Evolutionary conservation across 2,113 vertebrate genomes (phyloP), one percentile per base, ranked within the genome.

Genomic region (Conger conger): DNA sequence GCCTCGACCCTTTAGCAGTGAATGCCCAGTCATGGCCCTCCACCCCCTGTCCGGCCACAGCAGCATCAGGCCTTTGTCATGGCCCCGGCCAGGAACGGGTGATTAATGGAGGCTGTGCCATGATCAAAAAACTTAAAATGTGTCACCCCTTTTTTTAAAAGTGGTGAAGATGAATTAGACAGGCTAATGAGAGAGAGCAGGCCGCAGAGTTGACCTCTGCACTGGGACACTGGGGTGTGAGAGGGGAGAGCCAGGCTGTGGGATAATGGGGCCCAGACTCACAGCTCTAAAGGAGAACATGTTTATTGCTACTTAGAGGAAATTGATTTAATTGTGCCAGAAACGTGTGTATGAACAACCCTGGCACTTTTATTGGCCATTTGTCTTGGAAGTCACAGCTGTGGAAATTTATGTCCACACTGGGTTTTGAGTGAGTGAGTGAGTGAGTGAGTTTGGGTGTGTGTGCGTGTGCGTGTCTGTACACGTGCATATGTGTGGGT

Each of bases 281-380:
- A 94, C 94, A 96, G 95, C 96, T 97, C 97, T 97, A 96, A 97
- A 97, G 96, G 96, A 95, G 96, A 98, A 97, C 97, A 97, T 97
- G 96, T 98, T 99, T 98, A 99, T 98, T 97, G 95, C 96, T 98
- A 97, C 97, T 98, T 98, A 98, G 94, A 97, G 96, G 95, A 97
- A 98, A 99, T 98, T 97, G 97, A 99, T 98, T 97, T 98, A 97
- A 97, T 97, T 97, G 97, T 94, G 95, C 96, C 96, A 96, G 96
- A 97, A 95, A 97, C 91, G 84, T 96, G 95, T 96, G 94, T 96
- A 95, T 94, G 94, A 96, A 97, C 95, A 96, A 96, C 95, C 95
- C 93, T 95, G 96, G 96, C 97, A 97, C 96, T 98, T 99, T 98
- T 98, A 98, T 98, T 96, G 97, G 91, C 96, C 93, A 94, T 96